Conservation (phyloP, 2,113 vertebrate genomes). For the Thunnus thynnus region DNA sequence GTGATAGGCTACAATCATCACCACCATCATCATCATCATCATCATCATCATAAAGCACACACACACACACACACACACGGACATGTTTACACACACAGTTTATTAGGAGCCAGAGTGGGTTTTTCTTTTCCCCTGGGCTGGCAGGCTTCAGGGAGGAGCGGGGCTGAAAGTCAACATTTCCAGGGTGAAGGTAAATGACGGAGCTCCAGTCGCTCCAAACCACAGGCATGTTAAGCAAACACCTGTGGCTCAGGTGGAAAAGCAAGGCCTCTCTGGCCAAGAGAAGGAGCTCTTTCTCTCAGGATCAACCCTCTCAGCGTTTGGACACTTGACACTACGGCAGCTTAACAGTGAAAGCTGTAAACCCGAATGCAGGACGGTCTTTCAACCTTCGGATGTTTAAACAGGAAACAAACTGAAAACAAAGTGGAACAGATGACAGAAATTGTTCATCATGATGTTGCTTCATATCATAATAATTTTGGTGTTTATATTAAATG, state of each 20-base stretch:
- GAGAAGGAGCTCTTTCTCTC: conserved; percentile 73
- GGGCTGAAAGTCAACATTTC: conserved; percentile 73
- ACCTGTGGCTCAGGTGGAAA: conserved; percentile 80
- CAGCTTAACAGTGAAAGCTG: conserved; percentile 22
- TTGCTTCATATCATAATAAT: background rate
- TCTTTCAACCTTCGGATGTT: background rate
- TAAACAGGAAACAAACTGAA: background rate
- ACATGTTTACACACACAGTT: conserved; percentile 39
- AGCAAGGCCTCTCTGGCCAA: conserved; percentile 47
- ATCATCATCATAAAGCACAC: conserved; percentile 19
- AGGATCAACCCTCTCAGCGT: conserved; percentile 48
- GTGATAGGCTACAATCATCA: conserved; percentile 65
- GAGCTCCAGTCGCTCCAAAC: conserved; percentile 63
- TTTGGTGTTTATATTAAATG: background rate
- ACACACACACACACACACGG: conserved; percentile 16
- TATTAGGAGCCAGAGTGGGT: conserved; percentile 51
- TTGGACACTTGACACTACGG: conserved; percentile 44
- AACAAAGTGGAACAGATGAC: background rate
- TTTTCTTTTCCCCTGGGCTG: conserved; percentile 39
- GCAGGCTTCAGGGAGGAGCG: conserved; percentile 35
- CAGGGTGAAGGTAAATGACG: conserved; percentile 67
- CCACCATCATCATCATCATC: conserved; percentile 20
- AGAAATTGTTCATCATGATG: background rate
- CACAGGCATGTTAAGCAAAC: conserved; percentile 78
- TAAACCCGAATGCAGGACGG: background rate